Evolutionary conservation across 2,113 vertebrate genomes (phyloP).

Genomic region (Vireo altiloquus): DNA sequence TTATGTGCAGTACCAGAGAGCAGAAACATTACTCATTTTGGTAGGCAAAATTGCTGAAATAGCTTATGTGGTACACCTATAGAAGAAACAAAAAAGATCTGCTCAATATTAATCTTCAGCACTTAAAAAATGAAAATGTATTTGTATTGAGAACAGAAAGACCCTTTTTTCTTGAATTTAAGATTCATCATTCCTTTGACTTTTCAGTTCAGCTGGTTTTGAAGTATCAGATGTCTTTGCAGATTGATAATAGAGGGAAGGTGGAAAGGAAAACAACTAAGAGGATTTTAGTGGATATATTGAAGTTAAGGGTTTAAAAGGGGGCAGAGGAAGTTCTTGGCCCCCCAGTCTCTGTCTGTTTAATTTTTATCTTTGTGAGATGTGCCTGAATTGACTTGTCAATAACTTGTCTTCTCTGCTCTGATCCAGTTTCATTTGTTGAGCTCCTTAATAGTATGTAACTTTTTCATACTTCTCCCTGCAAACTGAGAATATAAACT

Average conservation of each 20-base stretch:
- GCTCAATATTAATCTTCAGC: neutral
- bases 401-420: neutral
- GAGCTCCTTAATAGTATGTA: neutral
- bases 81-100: neutral
- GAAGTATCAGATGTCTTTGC: neutral
- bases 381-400: conserved; percentile 8
- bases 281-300: neutral
- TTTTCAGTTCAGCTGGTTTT: neutral
- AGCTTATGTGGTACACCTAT: neutral
- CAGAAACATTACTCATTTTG: neutral
- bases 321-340: neutral
- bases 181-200: neutral
- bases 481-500: neutral
- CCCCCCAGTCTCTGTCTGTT: neutral
- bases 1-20: neutral
- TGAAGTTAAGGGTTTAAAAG: neutral
- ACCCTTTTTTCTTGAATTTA: neutral
- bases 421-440: neutral
- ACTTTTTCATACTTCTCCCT: neutral
- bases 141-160: neutral
- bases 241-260: neutral
- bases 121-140: neutral
- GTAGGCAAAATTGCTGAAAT: neutral
- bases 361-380: neutral
- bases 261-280: neutral